Evolutionary conservation across 2,797 vertebrate species (phyloP).

Genomic region (Xerus rutilus): DNA sequence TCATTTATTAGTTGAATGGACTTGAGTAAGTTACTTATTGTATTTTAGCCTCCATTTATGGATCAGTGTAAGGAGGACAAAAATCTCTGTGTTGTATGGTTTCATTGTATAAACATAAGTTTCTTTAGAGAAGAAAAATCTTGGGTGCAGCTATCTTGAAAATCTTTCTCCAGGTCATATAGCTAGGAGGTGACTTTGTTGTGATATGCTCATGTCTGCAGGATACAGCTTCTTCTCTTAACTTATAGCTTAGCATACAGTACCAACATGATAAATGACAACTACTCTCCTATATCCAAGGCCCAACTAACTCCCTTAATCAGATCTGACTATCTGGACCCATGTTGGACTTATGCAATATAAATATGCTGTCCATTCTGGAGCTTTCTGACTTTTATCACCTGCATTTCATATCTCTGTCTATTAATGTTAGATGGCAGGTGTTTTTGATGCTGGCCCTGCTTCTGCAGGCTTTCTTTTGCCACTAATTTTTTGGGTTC

Average conservation of each 20-base stretch:
- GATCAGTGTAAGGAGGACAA: background rate
- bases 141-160: background rate
- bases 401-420: background rate
- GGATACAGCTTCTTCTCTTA: background rate
- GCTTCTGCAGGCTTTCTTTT: background rate
- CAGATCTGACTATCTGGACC: background rate
- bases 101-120: background rate
- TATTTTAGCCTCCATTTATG: conserved; percentile 4
- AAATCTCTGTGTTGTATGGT: background rate
- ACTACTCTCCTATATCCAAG: background rate
- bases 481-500: background rate
- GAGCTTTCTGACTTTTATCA: background rate
- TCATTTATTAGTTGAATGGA: background rate
- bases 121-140: background rate
- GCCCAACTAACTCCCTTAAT: background rate
- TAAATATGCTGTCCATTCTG: background rate
- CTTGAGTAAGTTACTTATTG: background rate
- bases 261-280: background rate
- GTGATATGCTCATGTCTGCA: background rate
- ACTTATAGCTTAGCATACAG: background rate
- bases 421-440: background rate
- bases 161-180: background rate
- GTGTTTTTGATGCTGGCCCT: background rate
- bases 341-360: background rate
- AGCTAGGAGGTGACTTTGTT: background rate